Evolutionary conservation across 2,113 vertebrate species (phyloP), one percentile per base, ranked within the genome.

Genomic region (Riparia riparia): DNA sequence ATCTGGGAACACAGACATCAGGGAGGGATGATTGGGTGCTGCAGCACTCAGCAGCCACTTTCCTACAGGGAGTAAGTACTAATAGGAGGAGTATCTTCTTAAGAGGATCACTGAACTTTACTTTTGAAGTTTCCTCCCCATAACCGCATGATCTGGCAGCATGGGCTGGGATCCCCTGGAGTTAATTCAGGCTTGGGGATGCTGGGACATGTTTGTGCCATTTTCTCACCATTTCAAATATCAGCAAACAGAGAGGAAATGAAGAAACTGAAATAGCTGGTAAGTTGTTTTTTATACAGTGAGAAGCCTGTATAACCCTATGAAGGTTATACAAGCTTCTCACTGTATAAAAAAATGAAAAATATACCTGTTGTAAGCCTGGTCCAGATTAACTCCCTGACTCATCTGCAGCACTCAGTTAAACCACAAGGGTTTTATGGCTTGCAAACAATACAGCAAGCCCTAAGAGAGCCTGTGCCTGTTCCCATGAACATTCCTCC

Each of bases 161-260:
- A 49, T 1, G 7, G 56, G 44, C 50, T 58, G 79, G 61, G n/a
- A 64, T 31, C 19, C 19, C 39, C 49, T 5, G 6, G 37, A n/a
- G 44, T 80, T 80, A 44, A 74, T 7, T 58, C 24, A 42, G 68
- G 65, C 6, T 31, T 28, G 14, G 34, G 61, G 39, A 42, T 53
- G 17, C 29, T 39, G n/a, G 21, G 16, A 64, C n/a, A 47, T 1
- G 1, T 8, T 53, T 0, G 0, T n/a, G 56, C 31, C 44, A 3
- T 42, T 19, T 42, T 63, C 42, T 73, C n/a, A 5, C 31, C 29
- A 64, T 42, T 87, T 79, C 79, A 74, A 84, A 4, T 18, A 53
- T 14, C 73, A 70, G 68, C 54, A 66, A 66, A 72, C 1, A 2
- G 25, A 51, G 39, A 28, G 29, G 66, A 79, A 83, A 79, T 22